Percentiles rank a stretch among this genome's conserved stretches.
phyloP scores from a whole-genome alignment of 1,140 invertebrate species.

The Drosophila bocqueti region DNA sequence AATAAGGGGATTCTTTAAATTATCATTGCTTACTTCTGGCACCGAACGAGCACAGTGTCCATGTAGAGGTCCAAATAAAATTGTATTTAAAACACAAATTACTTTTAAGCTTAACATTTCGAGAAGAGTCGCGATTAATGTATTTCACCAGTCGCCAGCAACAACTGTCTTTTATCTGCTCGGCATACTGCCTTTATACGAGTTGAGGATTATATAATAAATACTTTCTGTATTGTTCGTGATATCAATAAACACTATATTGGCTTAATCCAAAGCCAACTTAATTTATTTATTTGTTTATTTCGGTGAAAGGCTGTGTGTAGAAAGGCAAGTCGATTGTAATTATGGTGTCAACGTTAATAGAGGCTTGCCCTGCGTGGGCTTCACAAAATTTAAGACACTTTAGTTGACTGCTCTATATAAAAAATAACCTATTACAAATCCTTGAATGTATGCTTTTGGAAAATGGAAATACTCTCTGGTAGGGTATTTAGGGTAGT shows the following conservation, averaged over 20 bases:
- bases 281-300: constrained; percentile 39
- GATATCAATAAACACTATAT: constrained; percentile 23
- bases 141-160: constrained; percentile 27
- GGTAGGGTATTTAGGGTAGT: constrained; percentile 6
- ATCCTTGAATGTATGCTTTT: neutral
- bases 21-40: neutral
- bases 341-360: constrained; percentile 41
- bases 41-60: constrained; percentile 14
- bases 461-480: neutral
- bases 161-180: constrained; percentile 31
- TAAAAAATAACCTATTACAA: neutral
- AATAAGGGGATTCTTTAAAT: constrained; percentile 6
- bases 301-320: constrained; percentile 26
- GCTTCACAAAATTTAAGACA: constrained; percentile 12
- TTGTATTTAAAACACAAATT: neutral
- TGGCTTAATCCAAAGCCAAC: constrained; percentile 8
- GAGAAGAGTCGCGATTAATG: constrained; percentile 6
- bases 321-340: constrained; percentile 26
- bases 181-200: constrained; percentile 32
- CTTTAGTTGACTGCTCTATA: constrained; percentile 7
- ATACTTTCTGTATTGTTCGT: constrained; percentile 26
- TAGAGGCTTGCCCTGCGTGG: constrained; percentile 27
- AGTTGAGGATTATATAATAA: constrained; percentile 27
- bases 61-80: neutral
- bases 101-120: constrained; percentile 19